These are phyloP conservation scores for Petrophora chlorosata DNA, from an alignment of 2,888 invertebrate genomes.

Conservation along the genomic window DNA sequence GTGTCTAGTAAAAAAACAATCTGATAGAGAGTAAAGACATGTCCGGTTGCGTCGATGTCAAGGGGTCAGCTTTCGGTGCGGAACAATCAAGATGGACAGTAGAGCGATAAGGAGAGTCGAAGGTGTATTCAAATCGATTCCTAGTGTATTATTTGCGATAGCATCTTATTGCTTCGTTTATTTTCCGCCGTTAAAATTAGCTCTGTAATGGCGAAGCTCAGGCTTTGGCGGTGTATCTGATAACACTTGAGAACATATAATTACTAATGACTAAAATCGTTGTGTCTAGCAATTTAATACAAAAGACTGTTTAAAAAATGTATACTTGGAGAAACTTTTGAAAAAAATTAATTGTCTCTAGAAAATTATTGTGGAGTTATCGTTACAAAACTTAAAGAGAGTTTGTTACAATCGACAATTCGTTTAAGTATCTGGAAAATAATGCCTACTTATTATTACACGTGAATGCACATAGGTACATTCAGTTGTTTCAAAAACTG, in stretches of 20 bases:
- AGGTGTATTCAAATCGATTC: conserved; percentile 37
- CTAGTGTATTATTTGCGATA: conserved; percentile 30
- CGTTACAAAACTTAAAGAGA: too few species aligned
- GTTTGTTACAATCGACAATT: conserved; percentile 28
- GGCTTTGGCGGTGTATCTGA: conserved; percentile 2
- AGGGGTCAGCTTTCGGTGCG: conserved; percentile 41
- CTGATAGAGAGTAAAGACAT: conserved; percentile 24
- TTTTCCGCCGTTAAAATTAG: conserved; percentile 21
- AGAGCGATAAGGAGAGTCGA: conserved; percentile 41
- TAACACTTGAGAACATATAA: background rate
- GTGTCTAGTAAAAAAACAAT: conserved; percentile 18
- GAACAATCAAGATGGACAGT: conserved; percentile 46
- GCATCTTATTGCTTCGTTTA: conserved; percentile 23
- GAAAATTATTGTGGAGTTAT: too few species aligned
- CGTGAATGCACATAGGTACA: conserved; percentile 52
- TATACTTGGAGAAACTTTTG: too few species aligned
- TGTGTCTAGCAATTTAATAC: background rate
- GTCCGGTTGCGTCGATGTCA: conserved; percentile 33
- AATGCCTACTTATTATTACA: conserved; percentile 44
- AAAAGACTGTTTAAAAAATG: too few species aligned
- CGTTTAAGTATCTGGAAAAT: conserved; percentile 41
- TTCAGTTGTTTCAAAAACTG: conserved; percentile 62
- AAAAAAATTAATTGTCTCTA: too few species aligned
- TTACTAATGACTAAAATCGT: background rate
- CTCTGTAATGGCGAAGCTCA: conserved; percentile 18